Evolutionary conservation across 2,113 vertebrate species (phyloP).

Genomic region (Climacteris rufus): DNA sequence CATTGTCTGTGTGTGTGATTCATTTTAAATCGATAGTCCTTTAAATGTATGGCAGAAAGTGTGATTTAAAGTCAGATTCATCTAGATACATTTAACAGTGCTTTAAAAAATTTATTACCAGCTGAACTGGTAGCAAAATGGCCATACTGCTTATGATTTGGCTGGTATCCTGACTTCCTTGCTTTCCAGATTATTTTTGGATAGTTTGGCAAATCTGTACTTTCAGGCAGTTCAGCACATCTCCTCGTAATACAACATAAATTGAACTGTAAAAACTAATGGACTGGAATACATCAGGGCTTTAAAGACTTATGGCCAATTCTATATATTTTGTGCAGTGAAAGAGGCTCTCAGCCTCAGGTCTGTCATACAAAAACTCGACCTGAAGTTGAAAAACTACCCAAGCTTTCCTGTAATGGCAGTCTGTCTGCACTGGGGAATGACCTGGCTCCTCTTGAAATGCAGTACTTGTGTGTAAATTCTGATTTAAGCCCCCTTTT

Average conservation of each 20-base stretch:
- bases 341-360: constrained; percentile 10
- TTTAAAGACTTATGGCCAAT: constrained; percentile 62
- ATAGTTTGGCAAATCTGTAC: constrained; percentile 61
- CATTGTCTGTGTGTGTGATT: background rate
- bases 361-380: background rate
- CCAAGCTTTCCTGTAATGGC: background rate
- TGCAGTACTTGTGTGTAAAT: background rate
- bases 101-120: constrained; percentile 44
- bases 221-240: constrained; percentile 55
- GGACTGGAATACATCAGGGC: constrained; percentile 64
- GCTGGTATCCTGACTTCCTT: constrained; percentile 16
- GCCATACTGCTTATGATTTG: constrained; percentile 8
- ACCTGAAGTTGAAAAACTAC: constrained; percentile 16
- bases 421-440: background rate
- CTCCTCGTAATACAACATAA: constrained; percentile 63
- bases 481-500: background rate
- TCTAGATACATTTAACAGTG: constrained; percentile 14
- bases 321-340: constrained; percentile 48
- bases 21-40: constrained; percentile 6
- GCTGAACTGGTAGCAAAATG: constrained; percentile 16
- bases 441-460: background rate
- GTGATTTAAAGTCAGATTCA: constrained; percentile 40
- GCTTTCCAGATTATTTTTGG: constrained; percentile 55
- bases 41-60: background rate
- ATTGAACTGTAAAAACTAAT: constrained; percentile 70